Evolutionary conservation across 2,113 vertebrate genomes (phyloP).

Genomic region (Hyperopisus bebe): DNA sequence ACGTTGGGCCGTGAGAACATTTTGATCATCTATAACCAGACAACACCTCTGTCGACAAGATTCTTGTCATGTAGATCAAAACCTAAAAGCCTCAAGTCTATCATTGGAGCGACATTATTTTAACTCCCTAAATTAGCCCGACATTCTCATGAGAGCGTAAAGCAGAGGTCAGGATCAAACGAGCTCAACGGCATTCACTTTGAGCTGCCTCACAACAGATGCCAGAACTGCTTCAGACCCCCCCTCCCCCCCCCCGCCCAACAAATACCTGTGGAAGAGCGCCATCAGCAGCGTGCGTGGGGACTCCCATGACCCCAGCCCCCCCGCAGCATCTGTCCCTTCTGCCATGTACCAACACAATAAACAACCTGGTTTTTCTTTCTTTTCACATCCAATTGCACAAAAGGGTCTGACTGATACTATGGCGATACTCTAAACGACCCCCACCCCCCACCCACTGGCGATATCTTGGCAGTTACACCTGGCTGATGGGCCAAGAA

Average conservation of each 20-base stretch:
- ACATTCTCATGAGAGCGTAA: not conserved
- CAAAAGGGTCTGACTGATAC: not conserved
- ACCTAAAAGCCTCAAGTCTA: not conserved
- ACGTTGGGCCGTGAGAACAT: not conserved
- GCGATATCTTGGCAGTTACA: not conserved
- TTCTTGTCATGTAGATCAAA: not conserved
- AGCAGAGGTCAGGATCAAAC: not conserved
- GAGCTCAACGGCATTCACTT: not conserved
- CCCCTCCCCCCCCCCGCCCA: not conserved
- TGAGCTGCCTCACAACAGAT: not conserved
- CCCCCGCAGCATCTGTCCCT: not conserved
- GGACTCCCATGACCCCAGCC: not conserved
- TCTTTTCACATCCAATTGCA: not conserved
- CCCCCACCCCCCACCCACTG: not conserved
- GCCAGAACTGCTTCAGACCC: not conserved
- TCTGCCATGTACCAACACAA: not conserved
- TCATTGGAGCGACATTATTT: not conserved
- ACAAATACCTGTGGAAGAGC: conserved; percentile 14
- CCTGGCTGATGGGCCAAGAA: not conserved
- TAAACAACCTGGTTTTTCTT: not conserved
- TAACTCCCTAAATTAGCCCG: not conserved
- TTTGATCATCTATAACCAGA: not conserved
- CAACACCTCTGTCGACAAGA: not conserved
- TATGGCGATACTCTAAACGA: not conserved
- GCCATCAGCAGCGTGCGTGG: conserved; percentile 12